These are phyloP conservation scores for Diachrysia chrysitis DNA, from an alignment of 2,888 invertebrate species.

Conservation along the genomic window DNA sequence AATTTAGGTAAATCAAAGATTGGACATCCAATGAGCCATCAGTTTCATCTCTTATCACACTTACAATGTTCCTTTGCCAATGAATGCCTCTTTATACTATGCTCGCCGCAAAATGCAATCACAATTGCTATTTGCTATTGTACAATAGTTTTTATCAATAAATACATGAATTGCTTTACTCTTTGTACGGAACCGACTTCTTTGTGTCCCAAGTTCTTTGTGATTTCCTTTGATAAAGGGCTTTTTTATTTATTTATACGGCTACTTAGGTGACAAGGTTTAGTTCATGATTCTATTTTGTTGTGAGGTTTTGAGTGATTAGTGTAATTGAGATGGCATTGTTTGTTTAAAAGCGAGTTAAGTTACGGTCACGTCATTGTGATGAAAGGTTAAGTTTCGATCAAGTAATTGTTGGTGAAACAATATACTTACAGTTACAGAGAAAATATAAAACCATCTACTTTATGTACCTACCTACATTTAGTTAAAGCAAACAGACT, in stretches of 20 bases:
- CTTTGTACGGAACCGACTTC: conserved; percentile 64
- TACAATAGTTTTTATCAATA: conserved; percentile 65
- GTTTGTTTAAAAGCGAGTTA: conserved; percentile 27
- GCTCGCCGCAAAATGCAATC: conserved; percentile 74
- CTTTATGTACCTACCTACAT: too few species aligned
- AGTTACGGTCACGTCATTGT: background rate
- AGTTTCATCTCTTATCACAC: background rate
- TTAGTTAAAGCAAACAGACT: background rate
- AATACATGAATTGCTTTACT: conserved; percentile 67
- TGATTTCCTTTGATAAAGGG: conserved; percentile 45
- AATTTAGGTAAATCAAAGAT: too few species aligned
- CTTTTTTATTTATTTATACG: conserved; percentile 36
- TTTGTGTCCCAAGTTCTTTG: conserved; percentile 45
- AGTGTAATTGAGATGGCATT: conserved; percentile 23
- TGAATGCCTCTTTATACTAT: conserved; percentile 40
- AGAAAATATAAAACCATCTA: too few species aligned
- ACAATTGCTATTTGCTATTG: conserved; percentile 74
- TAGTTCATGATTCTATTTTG: too few species aligned
- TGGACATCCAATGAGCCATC: background rate
- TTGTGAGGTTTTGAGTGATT: conserved; percentile 8
- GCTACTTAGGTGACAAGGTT: conserved; percentile 45
- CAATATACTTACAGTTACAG: too few species aligned
- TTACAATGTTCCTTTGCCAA: background rate
- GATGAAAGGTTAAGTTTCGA: background rate
- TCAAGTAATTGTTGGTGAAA: background rate